phyloP scores from a whole-genome alignment of 2,888 invertebrate genomes.

The Danaus chrysippus region DNA sequence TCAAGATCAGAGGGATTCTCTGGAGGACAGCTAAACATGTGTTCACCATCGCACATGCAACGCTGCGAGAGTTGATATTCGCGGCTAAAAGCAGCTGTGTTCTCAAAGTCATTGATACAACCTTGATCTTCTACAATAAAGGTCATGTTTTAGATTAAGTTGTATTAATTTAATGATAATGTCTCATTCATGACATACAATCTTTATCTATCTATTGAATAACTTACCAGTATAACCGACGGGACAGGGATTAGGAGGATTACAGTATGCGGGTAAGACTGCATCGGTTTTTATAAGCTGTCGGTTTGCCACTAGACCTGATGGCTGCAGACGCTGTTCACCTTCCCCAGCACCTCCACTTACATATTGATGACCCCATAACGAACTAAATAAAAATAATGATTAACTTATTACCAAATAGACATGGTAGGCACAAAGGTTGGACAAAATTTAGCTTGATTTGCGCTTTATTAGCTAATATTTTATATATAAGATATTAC shows the following conservation, averaged over 20 bases:
- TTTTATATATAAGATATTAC: conserved; percentile 36
- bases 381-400: conserved; percentile 58
- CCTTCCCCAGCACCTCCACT: conserved; percentile 90
- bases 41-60: conserved; percentile 98
- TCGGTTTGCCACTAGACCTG: conserved; percentile 77
- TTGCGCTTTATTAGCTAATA: not conserved
- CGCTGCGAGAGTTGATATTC: conserved; percentile 94
- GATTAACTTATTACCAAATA: no score
- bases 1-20: conserved; percentile 75
- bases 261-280: conserved; percentile 97
- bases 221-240: conserved; percentile 89
- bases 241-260: conserved; percentile 99
- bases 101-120: conserved; percentile 94
- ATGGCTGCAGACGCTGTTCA: conserved; percentile 80
- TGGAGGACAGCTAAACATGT: conserved; percentile 95
- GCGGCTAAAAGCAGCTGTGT: conserved; percentile 96
- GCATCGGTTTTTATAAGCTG: conserved; percentile 94
- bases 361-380: conserved; percentile 87
- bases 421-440: no score
- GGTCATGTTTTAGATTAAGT: not conserved
- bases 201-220: not conserved
- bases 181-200: not conserved
- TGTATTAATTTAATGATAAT: not conserved
- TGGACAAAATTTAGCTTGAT: no score
- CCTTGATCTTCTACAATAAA: conserved; percentile 85